A percentile compares a stretch with the other conserved stretches of the same genome.
Evolutionary conservation across 2,113 vertebrate species (phyloP).

Genomic region (Colinus virginianus): DNA sequence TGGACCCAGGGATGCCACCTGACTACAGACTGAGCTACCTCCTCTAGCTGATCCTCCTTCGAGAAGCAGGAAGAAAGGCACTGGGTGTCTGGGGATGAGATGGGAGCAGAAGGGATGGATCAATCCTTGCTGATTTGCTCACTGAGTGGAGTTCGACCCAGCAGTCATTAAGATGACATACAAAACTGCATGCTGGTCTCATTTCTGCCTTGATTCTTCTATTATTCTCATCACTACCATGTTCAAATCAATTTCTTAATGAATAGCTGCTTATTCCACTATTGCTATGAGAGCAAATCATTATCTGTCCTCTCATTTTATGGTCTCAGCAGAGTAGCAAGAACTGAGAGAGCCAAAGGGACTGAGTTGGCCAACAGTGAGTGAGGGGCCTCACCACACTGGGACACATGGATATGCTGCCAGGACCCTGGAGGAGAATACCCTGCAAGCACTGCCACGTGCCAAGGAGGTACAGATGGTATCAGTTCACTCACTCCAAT

Average conservation of each 20-base stretch:
- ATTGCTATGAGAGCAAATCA: not conserved
- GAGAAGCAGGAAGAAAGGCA: not conserved
- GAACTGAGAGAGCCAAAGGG: not conserved
- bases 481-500: not conserved
- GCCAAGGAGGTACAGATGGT: constrained; percentile 31
- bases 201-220: not conserved
- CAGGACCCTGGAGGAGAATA: not conserved
- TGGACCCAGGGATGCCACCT: too few relatives aligned
- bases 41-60: too few relatives aligned
- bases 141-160: not conserved
- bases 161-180: not conserved
- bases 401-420: not conserved
- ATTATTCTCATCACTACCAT: not conserved
- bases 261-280: not conserved
- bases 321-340: not conserved
- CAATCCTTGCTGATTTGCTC: fast-evolving
- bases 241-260: not conserved
- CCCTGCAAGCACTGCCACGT: not conserved
- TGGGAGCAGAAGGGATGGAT: fast-evolving
- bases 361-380: not conserved
- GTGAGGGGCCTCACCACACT: fast-evolving
- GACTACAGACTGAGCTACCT: too few relatives aligned
- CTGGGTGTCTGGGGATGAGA: not conserved
- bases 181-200: not conserved
- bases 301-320: not conserved